Evolutionary conservation across 35 echinoderm and acorn worm genomes (phyloP).

Genomic region (Amphiura filiformis): DNA sequence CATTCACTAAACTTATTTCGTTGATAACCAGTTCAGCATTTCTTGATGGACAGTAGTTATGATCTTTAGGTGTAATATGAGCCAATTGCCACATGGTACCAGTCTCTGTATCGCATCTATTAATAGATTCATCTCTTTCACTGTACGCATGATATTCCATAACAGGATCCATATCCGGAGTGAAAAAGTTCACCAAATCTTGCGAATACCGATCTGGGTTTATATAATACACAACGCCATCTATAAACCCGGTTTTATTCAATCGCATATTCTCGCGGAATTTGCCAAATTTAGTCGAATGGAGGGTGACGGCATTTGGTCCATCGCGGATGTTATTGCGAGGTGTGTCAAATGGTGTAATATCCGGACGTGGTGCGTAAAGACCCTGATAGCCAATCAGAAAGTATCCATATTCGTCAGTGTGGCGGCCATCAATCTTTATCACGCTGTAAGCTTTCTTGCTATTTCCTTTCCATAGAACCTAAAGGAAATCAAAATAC

Average conservation of each 20-base stretch:
- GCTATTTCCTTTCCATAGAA: slow-evolving; percentile 7
- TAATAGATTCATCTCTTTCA: slow-evolving; percentile 71
- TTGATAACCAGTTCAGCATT: slow-evolving; percentile 68
- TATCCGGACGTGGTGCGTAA: slow-evolving; percentile 57
- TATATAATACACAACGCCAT: slow-evolving; percentile 52
- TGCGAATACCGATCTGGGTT: not conserved
- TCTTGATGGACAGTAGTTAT: slow-evolving; percentile 68
- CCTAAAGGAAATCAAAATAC: too few species aligned
- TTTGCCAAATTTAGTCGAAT: slow-evolving; percentile 16
- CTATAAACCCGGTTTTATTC: slow-evolving; percentile 38
- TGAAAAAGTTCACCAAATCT: not conserved
- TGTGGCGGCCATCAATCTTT: slow-evolving; percentile 36
- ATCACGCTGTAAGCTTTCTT: slow-evolving; percentile 17
- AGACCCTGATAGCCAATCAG: slow-evolving; percentile 60
- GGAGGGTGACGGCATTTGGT: slow-evolving; percentile 46
- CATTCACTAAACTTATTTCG: slow-evolving; percentile 56
- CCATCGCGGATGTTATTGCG: slow-evolving; percentile 38
- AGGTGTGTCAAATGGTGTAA: slow-evolving; percentile 36
- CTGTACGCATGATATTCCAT: not conserved
- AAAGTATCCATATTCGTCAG: slow-evolving; percentile 78
- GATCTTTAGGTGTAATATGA: slow-evolving; percentile 68
- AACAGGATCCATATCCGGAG: not conserved
- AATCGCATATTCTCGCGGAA: not conserved
- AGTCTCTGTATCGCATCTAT: slow-evolving; percentile 36
- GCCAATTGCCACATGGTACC: slow-evolving; percentile 22